A percentile compares a stretch with the other conserved stretches of the same genome.
Conservation (phyloP, 2,888 invertebrate genomes). For the Volucella bombylans region DNA sequence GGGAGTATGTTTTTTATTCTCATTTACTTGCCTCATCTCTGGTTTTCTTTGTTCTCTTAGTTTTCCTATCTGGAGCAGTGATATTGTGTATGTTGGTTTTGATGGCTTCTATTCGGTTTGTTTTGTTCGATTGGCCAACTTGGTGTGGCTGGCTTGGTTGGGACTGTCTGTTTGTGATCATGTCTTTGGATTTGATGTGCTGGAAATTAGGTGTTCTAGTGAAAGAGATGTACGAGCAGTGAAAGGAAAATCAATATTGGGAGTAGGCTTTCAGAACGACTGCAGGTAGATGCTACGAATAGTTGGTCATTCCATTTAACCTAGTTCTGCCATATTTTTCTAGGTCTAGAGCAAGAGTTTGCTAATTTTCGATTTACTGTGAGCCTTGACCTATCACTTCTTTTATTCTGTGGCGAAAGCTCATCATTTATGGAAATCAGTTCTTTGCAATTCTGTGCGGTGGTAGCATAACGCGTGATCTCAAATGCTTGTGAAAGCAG, state of each 20-base stretch:
- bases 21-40: background rate
- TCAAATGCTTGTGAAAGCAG: too few relatives aligned
- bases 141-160: too few relatives aligned
- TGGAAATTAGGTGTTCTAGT: conserved; percentile 25
- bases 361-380: too few relatives aligned
- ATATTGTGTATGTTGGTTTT: conserved; percentile 35
- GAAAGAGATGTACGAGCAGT: conserved; percentile 26
- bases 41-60: conserved; percentile 48
- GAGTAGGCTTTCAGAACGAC: conserved; percentile 20
- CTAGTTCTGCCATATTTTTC: background rate
- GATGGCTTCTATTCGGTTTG: background rate
- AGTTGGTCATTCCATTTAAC: background rate
- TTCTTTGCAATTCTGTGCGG: too few relatives aligned
- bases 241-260: conserved; percentile 54
- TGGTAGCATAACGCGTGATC: too few relatives aligned
- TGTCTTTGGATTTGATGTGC: conserved; percentile 49
- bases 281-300: background rate
- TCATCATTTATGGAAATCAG: too few relatives aligned
- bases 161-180: conserved; percentile 37
- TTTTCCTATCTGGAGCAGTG: conserved; percentile 62
- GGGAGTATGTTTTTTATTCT: background rate
- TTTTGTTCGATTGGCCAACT: too few relatives aligned
- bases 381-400: too few relatives aligned
- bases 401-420: too few relatives aligned
- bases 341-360: too few relatives aligned